These are phyloP conservation scores for Psettodes erumei DNA, from an alignment of 2,113 vertebrate species.

Conservation along the genomic window DNA sequence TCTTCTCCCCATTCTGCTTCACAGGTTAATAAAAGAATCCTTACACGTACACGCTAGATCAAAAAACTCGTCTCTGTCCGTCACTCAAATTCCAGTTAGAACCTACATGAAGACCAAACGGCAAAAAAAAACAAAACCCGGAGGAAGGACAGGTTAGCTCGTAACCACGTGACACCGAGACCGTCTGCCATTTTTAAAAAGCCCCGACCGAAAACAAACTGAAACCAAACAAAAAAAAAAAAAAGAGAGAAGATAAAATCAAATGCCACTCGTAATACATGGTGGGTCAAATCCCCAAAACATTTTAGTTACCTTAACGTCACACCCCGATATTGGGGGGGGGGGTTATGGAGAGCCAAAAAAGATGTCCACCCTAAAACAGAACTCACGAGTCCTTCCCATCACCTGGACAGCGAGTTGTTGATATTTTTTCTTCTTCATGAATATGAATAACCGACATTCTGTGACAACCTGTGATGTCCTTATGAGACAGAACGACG, in stretches of 20 bases:
- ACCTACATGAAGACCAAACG: slow-evolving; percentile 71
- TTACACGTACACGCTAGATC: slow-evolving; percentile 66
- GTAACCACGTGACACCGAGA: slow-evolving; percentile 60
- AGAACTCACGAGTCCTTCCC: slow-evolving; percentile 40
- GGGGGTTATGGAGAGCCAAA: neutral
- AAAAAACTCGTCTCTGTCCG: slow-evolving; percentile 45
- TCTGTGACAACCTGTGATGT: slow-evolving; percentile 7
- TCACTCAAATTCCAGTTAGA: slow-evolving; percentile 79
- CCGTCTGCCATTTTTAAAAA: slow-evolving; percentile 59
- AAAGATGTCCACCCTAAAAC: slow-evolving; percentile 51
- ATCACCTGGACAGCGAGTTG: neutral
- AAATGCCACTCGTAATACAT: slow-evolving; percentile 70
- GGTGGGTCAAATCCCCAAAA: slow-evolving; percentile 67
- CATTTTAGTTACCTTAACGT: slow-evolving; percentile 59
- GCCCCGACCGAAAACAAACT: slow-evolving; percentile 59
- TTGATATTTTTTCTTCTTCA: neutral
- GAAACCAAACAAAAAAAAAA: slow-evolving; percentile 60
- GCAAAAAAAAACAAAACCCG: slow-evolving; percentile 66
- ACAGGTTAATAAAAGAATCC: slow-evolving; percentile 67
- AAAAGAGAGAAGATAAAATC: slow-evolving; percentile 66
- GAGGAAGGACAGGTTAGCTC: slow-evolving; percentile 59
- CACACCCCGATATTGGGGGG: slow-evolving; percentile 43
- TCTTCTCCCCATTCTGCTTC: slow-evolving; percentile 48
- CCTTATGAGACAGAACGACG: too few relatives aligned
- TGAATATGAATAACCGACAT: neutral